A percentile compares a stretch with the other conserved stretches of the same genome.
Evolutionary conservation across 2,888 invertebrate genomes (phyloP).

Genomic region (Lypha dubia): DNA sequence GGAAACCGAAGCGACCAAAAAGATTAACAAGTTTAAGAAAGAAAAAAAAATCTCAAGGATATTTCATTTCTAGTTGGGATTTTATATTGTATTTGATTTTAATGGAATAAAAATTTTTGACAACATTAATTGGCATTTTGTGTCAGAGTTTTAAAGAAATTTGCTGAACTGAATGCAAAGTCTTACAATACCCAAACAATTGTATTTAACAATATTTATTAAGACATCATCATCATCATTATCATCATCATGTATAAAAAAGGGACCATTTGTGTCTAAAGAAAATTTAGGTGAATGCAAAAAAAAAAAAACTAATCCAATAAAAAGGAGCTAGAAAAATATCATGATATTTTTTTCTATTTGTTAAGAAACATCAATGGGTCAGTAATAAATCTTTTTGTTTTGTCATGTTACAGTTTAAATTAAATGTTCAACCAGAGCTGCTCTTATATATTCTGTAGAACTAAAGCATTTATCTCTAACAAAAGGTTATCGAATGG

Average conservation of each 20-base stretch:
- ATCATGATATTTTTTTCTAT: constrained; percentile 16
- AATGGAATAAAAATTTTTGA: constrained; percentile 3
- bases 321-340: constrained; percentile 2
- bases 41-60: constrained; percentile 15
- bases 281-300: background rate
- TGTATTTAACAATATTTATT: background rate
- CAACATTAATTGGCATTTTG: constrained; percentile 37
- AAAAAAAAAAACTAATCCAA: no score
- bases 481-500: constrained; percentile 43
- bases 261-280: background rate
- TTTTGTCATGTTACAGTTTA: constrained; percentile 27
- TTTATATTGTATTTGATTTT: background rate
- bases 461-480: constrained; percentile 3
- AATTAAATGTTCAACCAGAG: constrained; percentile 35
- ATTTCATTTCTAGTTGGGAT: constrained; percentile 15
- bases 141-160: constrained; percentile 34
- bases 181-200: background rate
- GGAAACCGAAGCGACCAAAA: background rate
- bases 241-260: no score
- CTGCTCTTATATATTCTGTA: background rate
- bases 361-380: constrained; percentile 40
- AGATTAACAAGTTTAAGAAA: background rate
- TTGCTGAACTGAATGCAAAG: background rate
- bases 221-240: background rate
- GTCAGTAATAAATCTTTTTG: constrained; percentile 67